Evolutionary conservation across 2,797 vertebrate species (phyloP), one percentile per base, ranked within the genome.

Genomic region (Lagodon rhomboides): DNA sequence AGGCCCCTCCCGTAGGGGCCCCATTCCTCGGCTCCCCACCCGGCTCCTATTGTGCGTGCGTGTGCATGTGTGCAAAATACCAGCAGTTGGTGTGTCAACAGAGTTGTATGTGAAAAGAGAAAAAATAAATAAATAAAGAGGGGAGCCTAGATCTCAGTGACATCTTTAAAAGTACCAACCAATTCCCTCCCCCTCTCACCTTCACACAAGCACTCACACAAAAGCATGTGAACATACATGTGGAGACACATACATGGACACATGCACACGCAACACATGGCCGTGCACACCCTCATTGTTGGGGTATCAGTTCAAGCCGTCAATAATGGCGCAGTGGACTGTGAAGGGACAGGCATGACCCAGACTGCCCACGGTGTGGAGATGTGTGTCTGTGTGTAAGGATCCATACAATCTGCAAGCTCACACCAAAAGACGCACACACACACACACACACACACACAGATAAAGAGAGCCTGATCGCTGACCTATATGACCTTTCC

Each of bases 301-400:
- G 92, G 94, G 93, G 93, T 95, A 94, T 95, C 94, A 91, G 92
- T 95, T 94, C 90, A 93, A 89, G 86, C 87, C 77, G 80, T 95
- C 95, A 93, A 95, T 96, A 94, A 95, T 93, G 92, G 89, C 17
- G 92, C 93, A 94, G 92, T 82, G 87, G 91, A 95, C 93, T 95
- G 94, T 95, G 93, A 94, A 92, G 93, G 84, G 87, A 92, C 93
- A 93, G 92, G 90, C 93, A 92, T 94, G 94, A 95, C 93, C 88
- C 88, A 91, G 93, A 92, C 92, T 86, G 86, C 89, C 91, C 85
- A 68, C 73, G 64, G 83, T 80, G 82, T 80, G 55, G 73, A 60
- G 73, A 55, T 59, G 54, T 56, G 61, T 53, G 13, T 74, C 17
- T 60, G 60, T 12, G 49, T 61, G 61, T 22, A 3, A 11, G 63